Base-by-base conservation (phyloP, 2,113 vertebrate species). In the Neofelis nebulosa region DNA sequence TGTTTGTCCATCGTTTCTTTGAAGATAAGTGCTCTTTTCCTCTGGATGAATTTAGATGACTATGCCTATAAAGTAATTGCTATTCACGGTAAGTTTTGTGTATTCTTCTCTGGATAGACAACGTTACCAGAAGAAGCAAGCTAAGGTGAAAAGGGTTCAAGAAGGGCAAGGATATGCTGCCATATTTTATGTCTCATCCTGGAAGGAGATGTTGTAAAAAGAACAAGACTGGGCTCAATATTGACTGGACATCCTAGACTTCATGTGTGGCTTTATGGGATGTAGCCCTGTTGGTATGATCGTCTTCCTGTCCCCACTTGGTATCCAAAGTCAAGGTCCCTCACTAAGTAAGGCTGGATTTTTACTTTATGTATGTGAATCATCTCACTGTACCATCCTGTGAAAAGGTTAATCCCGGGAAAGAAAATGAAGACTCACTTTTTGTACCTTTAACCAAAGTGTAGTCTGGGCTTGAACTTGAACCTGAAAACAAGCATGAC, bases 211-310 rank as follows among this genome's bases (percentile, higher is more conserved):
- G 21, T 7, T 52, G 4, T n/a, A 48, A 61, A 93, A 50, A 31
- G 31, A 91, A 19, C 7, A 52, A 83, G 33, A 8, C 4, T 5
- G 13, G 19, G 7, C 52, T 87, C 31, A 15, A 7, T 8, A 18
- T 0, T 73, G 45, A 79, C n/a, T 65, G 19, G 36, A 76, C 8
- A 21, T 41, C 12, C 19, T 25, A 29, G 13, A 27, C 7, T 89
- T 29, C 9, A 7, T 2, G 2, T 2, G 15, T 27, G 45, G 48
- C 1, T 2, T 55, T 16, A 27, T 12, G 8, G 8, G 57, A 52
- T 19, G 25, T 13, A 12, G 1, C 68, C 13, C n/a, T 88, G 21
- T 79, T 52, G 18, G 29, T n/a, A n/a, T 89, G 12, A 92, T 38
- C 29, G 23, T 80, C 69, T 63, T 71, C 50, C 21, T 52, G 45